phyloP scores from a whole-genome alignment of 2,888 invertebrate species.

The Nipponacmea schrenckii region DNA sequence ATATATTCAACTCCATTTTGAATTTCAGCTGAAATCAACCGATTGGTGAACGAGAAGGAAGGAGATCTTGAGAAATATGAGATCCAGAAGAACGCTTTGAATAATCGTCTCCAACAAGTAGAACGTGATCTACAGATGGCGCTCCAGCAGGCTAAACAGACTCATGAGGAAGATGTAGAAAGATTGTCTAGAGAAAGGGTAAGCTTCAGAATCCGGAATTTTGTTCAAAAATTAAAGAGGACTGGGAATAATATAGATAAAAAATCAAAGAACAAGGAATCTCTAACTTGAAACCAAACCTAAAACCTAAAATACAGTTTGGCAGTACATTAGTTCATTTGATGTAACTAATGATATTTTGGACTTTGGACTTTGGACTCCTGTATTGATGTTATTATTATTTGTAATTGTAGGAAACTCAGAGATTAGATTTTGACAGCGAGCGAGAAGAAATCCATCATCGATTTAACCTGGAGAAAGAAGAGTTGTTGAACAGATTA shows the following conservation, averaged over 20 bases:
- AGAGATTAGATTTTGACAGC: slow-evolving; percentile 62
- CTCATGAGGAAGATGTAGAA: slow-evolving; percentile 69
- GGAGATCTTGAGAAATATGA: slow-evolving; percentile 65
- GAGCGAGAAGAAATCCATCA: slow-evolving; percentile 63
- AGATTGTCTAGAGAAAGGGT: slow-evolving; percentile 67
- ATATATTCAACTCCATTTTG: too few relatives aligned
- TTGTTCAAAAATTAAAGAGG: too few relatives aligned
- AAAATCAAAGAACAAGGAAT: too few relatives aligned
- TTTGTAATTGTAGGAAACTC: slow-evolving; percentile 58
- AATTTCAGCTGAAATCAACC: slow-evolving; percentile 64
- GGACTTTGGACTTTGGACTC: too few relatives aligned
- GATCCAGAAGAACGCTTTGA: slow-evolving; percentile 73
- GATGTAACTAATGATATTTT: too few relatives aligned
- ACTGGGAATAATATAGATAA: too few relatives aligned
- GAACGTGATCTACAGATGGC: slow-evolving; percentile 67
- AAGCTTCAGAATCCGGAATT: not conserved
- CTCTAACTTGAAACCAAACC: too few relatives aligned
- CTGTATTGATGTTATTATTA: too few relatives aligned
- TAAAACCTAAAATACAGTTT: too few relatives aligned
- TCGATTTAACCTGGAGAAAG: slow-evolving; percentile 59
- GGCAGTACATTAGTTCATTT: too few relatives aligned
- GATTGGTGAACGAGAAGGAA: slow-evolving; percentile 65
- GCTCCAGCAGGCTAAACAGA: slow-evolving; percentile 67
- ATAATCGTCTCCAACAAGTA: slow-evolving; percentile 83
- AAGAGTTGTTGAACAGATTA: slow-evolving; percentile 70